A percentile compares a stretch with the other conserved stretches of the same genome.
phyloP scores from a whole-genome alignment of 2,888 invertebrate genomes.

The Nipponacmea schrenckii region DNA sequence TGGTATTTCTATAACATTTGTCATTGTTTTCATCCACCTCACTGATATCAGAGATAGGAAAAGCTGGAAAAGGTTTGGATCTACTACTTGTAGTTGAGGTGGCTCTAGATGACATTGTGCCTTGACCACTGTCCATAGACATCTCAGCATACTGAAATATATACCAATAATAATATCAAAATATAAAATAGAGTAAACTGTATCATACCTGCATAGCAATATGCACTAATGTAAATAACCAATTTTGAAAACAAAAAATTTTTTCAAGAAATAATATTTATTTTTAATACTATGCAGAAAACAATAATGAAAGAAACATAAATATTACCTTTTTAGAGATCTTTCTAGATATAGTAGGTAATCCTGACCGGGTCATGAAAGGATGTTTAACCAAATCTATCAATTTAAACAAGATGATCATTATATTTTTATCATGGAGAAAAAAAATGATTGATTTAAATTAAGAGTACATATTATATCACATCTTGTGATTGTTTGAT shows the following conservation, averaged over 20 bases:
- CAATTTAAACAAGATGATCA: slow-evolving; percentile 63
- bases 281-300: too few relatives aligned
- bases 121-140: slow-evolving; percentile 65
- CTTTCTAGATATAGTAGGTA: slow-evolving; percentile 28
- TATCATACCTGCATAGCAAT: too few relatives aligned
- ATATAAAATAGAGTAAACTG: too few relatives aligned
- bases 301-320: too few relatives aligned
- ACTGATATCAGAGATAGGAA: slow-evolving; percentile 31
- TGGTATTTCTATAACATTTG: slow-evolving; percentile 7
- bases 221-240: too few relatives aligned
- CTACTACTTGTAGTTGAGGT: slow-evolving; percentile 42
- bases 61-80: slow-evolving; percentile 41
- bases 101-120: slow-evolving; percentile 58
- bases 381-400: slow-evolving; percentile 62
- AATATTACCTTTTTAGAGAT: slow-evolving; percentile 31
- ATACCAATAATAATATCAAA: not conserved
- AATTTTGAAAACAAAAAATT: too few relatives aligned
- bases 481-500: too few relatives aligned
- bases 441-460: too few relatives aligned
- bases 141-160: slow-evolving; percentile 45
- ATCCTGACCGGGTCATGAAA: slow-evolving; percentile 58
- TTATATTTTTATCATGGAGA: too few relatives aligned
- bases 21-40: not conserved
- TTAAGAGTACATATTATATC: too few relatives aligned
- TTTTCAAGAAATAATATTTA: too few relatives aligned